A percentile compares a stretch with the other conserved stretches of the same genome.
These are phyloP conservation scores for Drosophila recens DNA, from an alignment of 2,888 invertebrate genomes.

Conservation along the genomic window DNA sequence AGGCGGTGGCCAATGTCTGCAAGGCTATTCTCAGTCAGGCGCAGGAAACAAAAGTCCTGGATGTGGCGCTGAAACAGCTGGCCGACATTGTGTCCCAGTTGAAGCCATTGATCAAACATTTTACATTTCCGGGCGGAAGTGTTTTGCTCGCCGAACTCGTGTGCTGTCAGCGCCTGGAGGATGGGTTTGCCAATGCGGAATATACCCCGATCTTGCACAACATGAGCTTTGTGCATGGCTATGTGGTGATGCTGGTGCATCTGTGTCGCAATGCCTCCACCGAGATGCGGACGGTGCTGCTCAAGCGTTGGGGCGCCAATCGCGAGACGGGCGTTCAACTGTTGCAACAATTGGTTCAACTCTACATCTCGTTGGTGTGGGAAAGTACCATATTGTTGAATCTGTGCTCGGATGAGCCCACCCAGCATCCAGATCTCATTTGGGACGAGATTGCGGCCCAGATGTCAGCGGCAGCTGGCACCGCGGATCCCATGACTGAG, in stretches of 20 bases:
- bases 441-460: slow-evolving; percentile 89
- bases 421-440: slow-evolving; percentile 89
- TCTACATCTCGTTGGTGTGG: slow-evolving; percentile 94
- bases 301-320: slow-evolving; percentile 90
- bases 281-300: slow-evolving; percentile 89
- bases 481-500: slow-evolving; percentile 65
- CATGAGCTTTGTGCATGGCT: slow-evolving; percentile 93
- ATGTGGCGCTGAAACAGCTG: slow-evolving; percentile 90
- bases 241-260: slow-evolving; percentile 94
- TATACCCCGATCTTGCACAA: slow-evolving; percentile 92
- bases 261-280: slow-evolving; percentile 92
- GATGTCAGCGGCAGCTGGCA: slow-evolving; percentile 75
- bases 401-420: slow-evolving; percentile 91
- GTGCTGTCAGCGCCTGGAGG: slow-evolving; percentile 88
- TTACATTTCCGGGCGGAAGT: slow-evolving; percentile 90
- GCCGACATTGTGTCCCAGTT: slow-evolving; percentile 89
- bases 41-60: slow-evolving; percentile 91
- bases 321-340: slow-evolving; percentile 90
- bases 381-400: slow-evolving; percentile 93
- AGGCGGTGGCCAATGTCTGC: slow-evolving; percentile 91
- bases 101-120: slow-evolving; percentile 88
- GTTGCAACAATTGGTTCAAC: slow-evolving; percentile 89
- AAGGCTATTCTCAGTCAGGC: slow-evolving; percentile 92
- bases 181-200: slow-evolving; percentile 89
- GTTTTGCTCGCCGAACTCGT: slow-evolving; percentile 91